phyloP scores from a whole-genome alignment of 2,113 vertebrate genomes.

The Chrysemys picta region DNA sequence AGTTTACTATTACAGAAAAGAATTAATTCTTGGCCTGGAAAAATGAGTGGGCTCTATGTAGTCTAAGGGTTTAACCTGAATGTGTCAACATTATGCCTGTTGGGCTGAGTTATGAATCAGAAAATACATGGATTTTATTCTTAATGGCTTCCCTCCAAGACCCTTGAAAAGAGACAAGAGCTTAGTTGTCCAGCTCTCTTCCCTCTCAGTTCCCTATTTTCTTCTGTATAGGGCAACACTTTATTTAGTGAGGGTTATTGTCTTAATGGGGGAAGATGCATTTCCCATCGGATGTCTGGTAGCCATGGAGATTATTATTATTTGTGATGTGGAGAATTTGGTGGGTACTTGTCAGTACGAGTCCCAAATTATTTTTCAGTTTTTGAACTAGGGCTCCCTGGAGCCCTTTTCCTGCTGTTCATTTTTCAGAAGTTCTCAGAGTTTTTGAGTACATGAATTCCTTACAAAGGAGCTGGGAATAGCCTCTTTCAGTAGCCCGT shows the following conservation, averaged over 20 bases:
- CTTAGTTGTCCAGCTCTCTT: not conserved
- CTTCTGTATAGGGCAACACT: conserved; percentile 36
- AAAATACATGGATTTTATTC: not conserved
- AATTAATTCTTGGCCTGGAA: fast-evolving
- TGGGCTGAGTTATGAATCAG: conserved; percentile 50
- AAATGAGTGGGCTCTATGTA: fast-evolving
- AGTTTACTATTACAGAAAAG: not conserved
- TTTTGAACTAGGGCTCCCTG: conserved; percentile 8
- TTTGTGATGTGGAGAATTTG: not conserved
- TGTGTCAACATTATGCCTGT: not conserved
- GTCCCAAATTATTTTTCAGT: not conserved
- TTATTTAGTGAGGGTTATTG: not conserved
- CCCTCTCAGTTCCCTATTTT: not conserved
- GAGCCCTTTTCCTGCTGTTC: not conserved
- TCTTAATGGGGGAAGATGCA: not conserved
- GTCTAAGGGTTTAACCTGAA: not conserved
- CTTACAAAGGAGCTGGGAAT: not conserved
- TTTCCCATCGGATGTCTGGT: not conserved
- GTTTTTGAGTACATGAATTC: not conserved
- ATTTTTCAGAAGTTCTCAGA: not conserved
- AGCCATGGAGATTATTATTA: not conserved
- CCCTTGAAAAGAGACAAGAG: conserved; percentile 17
- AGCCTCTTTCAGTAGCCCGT: not conserved
- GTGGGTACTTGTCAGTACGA: conserved; percentile 10
- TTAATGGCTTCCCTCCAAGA: not conserved